phyloP scores from a whole-genome alignment of 2,888 invertebrate species.

The Endotricha flammealis region DNA sequence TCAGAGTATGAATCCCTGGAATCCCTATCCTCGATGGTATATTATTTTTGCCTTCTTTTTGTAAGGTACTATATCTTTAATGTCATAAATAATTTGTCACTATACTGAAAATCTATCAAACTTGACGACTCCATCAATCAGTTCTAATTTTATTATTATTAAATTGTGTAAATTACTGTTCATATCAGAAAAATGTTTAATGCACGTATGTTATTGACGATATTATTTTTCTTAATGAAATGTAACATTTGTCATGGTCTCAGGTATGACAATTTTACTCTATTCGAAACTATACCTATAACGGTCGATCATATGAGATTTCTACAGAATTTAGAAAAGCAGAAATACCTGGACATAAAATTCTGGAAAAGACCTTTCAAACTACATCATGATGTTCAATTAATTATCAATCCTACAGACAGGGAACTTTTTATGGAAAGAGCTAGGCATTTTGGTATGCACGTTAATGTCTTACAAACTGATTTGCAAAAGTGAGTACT shows the following conservation, averaged over 20 bases:
- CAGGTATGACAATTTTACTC: slow-evolving; percentile 37
- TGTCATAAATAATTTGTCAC: too few species aligned
- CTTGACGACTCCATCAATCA: too few species aligned
- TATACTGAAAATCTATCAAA: too few species aligned
- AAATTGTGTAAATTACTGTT: too few species aligned
- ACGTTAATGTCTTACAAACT: slow-evolving; percentile 21
- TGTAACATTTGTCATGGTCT: slow-evolving; percentile 31
- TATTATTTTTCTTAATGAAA: slow-evolving; percentile 28
- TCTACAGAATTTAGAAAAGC: slow-evolving; percentile 39
- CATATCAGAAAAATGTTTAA: too few species aligned
- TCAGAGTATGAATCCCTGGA: too few species aligned
- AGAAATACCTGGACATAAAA: slow-evolving; percentile 44
- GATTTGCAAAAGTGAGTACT: slow-evolving; percentile 45
- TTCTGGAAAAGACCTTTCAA: slow-evolving; percentile 52
- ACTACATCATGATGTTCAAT: slow-evolving; percentile 39
- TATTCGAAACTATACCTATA: slow-evolving; percentile 34
- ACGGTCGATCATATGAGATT: slow-evolving; percentile 46
- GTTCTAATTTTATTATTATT: too few species aligned
- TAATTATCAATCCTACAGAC: slow-evolving; percentile 42
- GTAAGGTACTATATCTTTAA: too few species aligned
- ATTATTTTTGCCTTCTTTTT: too few species aligned
- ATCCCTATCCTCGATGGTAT: too few species aligned
- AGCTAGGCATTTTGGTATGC: slow-evolving; percentile 38
- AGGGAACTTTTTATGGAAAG: slow-evolving; percentile 39
- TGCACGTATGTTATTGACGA: too few species aligned